Conservation (phyloP, 2,888 invertebrate genomes). For the Endomychus coccineus region DNA sequence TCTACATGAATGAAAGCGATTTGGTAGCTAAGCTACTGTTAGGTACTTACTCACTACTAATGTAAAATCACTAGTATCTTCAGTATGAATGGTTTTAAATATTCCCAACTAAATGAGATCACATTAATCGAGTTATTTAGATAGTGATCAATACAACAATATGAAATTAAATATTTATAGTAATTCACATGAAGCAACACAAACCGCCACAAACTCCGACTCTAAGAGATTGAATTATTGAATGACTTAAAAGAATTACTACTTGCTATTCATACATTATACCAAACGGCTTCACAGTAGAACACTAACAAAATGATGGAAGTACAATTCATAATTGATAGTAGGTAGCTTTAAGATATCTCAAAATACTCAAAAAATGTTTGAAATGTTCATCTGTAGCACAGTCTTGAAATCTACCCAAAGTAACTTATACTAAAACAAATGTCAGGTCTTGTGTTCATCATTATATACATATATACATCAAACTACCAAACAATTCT, state of each 20-base stretch:
- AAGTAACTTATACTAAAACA: conserved; percentile 6
- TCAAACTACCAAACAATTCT: conserved; percentile 1
- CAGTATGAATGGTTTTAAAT: too few relatives aligned
- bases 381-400: conserved; percentile 11
- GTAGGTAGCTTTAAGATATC: conserved; percentile 11
- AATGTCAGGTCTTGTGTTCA: conserved; percentile 2
- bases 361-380: conserved; percentile 10
- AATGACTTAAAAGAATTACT: conserved; percentile 8
- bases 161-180: too few relatives aligned
- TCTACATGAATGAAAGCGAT: too few relatives aligned
- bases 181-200: conserved; percentile 6
- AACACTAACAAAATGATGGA: not conserved
- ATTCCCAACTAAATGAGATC: too few relatives aligned
- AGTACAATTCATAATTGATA: conserved; percentile 4
- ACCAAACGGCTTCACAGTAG: conserved; percentile 9
- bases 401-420: conserved; percentile 7
- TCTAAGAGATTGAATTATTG: conserved; percentile 10
- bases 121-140: too few relatives aligned
- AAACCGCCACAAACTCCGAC: conserved; percentile 8
- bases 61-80: too few relatives aligned
- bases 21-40: too few relatives aligned
- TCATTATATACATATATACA: conserved; percentile 7
- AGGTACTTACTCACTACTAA: too few relatives aligned
- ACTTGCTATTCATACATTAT: conserved; percentile 5
- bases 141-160: too few relatives aligned